These are phyloP conservation scores for Uloborus diversus DNA, from an alignment of 1,140 invertebrate genomes.

Conservation along the genomic window DNA sequence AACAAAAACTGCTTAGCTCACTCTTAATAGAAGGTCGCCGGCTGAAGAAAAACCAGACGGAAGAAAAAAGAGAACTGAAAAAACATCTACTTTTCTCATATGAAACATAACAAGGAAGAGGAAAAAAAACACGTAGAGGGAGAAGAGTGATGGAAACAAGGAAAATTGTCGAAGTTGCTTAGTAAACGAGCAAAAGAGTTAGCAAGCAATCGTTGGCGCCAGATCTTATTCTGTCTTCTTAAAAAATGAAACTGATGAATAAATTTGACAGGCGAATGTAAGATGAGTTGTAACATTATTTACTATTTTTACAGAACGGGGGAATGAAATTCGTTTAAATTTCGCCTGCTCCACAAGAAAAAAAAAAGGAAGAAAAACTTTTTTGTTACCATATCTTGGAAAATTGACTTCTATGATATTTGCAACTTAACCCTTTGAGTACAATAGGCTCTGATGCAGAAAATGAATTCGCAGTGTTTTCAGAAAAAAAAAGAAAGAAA, in stretches of 20 bases:
- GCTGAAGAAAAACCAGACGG: constrained; percentile 52
- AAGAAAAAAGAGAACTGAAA: constrained; percentile 45
- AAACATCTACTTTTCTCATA: no score
- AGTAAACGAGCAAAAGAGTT: constrained; percentile 22
- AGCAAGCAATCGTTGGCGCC: constrained; percentile 22
- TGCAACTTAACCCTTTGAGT: no score
- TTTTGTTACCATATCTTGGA: no score
- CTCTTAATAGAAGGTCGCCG: constrained; percentile 42
- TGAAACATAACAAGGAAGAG: constrained; percentile 49
- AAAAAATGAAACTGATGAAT: constrained; percentile 1
- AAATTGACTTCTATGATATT: no score
- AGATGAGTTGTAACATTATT: no score
- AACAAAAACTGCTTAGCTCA: constrained; percentile 11
- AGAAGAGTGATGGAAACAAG: constrained; percentile 36
- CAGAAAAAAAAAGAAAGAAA: no score
- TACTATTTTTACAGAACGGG: no score
- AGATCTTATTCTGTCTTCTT: not conserved
- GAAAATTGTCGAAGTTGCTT: constrained; percentile 38
- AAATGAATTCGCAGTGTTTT: no score
- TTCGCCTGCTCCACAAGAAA: no score
- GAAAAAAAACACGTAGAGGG: constrained; percentile 25
- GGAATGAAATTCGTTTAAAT: no score
- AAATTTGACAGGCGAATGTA: not conserved
- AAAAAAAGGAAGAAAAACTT: no score
- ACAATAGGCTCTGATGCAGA: no score